Evolutionary conservation across 2,113 vertebrate species (phyloP), one percentile per base, ranked within the genome.

Genomic region (Gnathonemus longibarbis): DNA sequence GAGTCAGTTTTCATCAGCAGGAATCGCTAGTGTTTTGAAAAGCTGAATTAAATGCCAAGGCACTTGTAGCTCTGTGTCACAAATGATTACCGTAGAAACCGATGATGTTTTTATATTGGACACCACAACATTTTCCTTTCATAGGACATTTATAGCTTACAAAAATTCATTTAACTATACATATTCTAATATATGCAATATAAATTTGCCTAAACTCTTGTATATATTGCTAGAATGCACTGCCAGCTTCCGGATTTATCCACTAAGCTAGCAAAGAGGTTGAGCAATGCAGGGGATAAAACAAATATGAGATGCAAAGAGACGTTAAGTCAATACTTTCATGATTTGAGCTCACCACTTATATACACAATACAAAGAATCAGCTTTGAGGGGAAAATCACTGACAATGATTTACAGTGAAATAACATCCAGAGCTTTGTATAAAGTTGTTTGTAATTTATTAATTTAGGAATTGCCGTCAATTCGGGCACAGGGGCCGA

Each of bases 31-130:
- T 31, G 27, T 87, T 87, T 56, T 31, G 85, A 53, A 87, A 56
- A 87, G 50, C 31, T 27, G 85, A 27, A 87, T 87, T 35, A 56
- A 52, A 87, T 87, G 85, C 85, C 85, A 87, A 53, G 85, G 27
- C 31, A 17, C 49, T 42, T 80, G n/a, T 48, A 87, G 50, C 50
- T 31, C 8, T 56, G 5, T 19, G 85, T 39, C 27, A 17, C 31
- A 39, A 56, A 53, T 56, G 85, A 87, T 87, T 52, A 39, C 49
- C 31, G 21, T 35, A n/a, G 13, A 53, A 35, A 10, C 15, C 7
- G 19, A 35, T 53, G 27, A 35, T 53, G 46, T 87, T 35, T 53
- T 52, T 35, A 49, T 31, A 45, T 3, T 2, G 45, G 4, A 42
- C 24, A 86, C 24, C 11, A 48, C 17, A 86, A 86, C 46, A 49